These are phyloP conservation scores for Fundulus diaphanus DNA, from an alignment of 2,797 vertebrate species.

Conservation along the genomic window DNA sequence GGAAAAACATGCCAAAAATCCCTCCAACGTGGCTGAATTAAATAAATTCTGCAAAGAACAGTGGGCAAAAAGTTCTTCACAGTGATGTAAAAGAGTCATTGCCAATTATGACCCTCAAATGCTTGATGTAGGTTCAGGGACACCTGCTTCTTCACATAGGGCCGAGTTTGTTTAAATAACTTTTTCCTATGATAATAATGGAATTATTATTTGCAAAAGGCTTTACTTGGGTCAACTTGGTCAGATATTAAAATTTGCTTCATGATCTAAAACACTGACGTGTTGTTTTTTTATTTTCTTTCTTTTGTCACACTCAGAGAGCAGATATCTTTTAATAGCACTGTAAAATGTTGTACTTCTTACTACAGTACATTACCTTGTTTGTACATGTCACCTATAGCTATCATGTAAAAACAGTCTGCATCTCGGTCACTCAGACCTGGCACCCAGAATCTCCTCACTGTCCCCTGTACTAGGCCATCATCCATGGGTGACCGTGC, in stretches of 20 bases:
- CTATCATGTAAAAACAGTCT: slow-evolving; percentile 18
- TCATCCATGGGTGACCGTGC: too few relatives aligned
- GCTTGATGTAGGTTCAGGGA: background rate
- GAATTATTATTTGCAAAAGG: background rate
- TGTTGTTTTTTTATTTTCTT: too few relatives aligned
- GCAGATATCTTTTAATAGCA: too few relatives aligned
- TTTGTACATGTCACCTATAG: slow-evolving; percentile 16
- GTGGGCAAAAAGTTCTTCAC: background rate
- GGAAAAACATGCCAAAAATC: too few relatives aligned
- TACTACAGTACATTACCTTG: background rate
- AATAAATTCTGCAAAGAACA: background rate
- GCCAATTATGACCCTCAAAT: background rate
- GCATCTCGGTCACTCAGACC: too few relatives aligned
- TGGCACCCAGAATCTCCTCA: too few relatives aligned
- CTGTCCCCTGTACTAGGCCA: too few relatives aligned
- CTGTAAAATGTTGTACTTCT: background rate
- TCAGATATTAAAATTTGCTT: background rate
- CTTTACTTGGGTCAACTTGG: background rate
- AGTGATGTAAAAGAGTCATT: background rate
- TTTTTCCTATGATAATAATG: background rate
- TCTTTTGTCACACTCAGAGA: too few relatives aligned
- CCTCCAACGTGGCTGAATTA: too few relatives aligned
- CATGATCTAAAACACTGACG: background rate
- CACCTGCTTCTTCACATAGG: background rate
- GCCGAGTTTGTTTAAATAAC: background rate